A percentile compares a stretch with the other conserved stretches of the same genome.
These are phyloP conservation scores for Sylvicapra grimmia DNA, from an alignment of 2,113 vertebrate species.

Conservation along the genomic window DNA sequence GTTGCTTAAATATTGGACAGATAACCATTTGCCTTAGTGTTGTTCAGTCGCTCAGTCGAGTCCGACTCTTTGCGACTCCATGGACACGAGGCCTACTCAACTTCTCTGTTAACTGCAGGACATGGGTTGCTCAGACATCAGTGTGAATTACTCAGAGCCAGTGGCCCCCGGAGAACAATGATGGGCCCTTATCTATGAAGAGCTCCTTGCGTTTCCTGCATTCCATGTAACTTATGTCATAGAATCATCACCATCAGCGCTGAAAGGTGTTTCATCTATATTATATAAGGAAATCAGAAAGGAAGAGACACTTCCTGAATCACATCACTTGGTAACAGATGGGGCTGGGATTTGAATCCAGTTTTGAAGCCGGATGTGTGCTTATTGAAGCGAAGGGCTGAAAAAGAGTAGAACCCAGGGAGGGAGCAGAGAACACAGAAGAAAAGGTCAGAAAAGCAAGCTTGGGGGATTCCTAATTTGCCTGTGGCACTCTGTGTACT, in stretches of 20 bases:
- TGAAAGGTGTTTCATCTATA: neutral
- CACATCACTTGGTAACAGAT: neutral
- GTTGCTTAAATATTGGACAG: neutral
- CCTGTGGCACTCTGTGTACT: neutral
- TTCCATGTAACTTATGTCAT: neutral
- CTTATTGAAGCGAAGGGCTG: neutral
- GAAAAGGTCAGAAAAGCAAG: neutral
- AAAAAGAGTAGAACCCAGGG: neutral
- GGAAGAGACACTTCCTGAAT: neutral
- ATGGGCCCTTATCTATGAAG: neutral
- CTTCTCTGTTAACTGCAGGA: neutral
- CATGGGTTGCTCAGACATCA: neutral
- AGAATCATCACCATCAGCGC: neutral
- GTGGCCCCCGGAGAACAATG: neutral
- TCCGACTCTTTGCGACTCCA: neutral
- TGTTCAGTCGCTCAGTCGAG: neutral
- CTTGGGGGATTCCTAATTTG: neutral
- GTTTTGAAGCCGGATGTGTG: neutral
- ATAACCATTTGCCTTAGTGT: neutral
- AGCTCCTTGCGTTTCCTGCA: neutral
- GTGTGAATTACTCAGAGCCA: neutral
- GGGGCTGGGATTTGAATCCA: neutral
- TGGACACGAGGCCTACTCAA: accelerated
- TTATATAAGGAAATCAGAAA: neutral
- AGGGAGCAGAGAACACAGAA: neutral